These are phyloP conservation scores for Ovibos moschatus DNA, from an alignment of 2,113 vertebrate genomes.

Conservation along the genomic window DNA sequence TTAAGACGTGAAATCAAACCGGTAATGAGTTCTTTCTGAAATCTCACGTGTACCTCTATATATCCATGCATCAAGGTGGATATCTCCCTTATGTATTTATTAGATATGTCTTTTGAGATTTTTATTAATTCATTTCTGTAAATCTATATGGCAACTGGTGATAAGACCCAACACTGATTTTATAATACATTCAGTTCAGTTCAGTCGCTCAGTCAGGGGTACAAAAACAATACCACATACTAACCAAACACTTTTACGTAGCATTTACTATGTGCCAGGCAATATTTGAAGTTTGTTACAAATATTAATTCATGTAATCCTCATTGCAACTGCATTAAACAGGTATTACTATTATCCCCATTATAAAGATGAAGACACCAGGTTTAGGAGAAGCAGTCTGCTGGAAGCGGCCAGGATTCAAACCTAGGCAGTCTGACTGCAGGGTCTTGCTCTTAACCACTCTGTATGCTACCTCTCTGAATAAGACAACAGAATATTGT, in stretches of 20 bases:
- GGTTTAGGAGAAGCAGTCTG: neutral
- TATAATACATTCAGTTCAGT: neutral
- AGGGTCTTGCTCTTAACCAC: neutral
- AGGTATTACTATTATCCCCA: neutral
- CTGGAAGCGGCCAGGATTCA: neutral
- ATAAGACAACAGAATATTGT: neutral
- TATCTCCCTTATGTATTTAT: neutral
- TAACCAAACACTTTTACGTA: neutral
- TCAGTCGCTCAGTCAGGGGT: neutral
- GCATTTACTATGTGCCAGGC: neutral
- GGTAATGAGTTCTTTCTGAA: conserved; percentile 7
- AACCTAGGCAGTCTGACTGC: neutral
- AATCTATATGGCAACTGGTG: neutral
- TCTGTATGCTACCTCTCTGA: neutral
- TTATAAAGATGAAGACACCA: neutral
- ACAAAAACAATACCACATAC: neutral
- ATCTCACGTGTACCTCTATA: neutral
- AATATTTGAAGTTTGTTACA: neutral
- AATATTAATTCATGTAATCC: neutral
- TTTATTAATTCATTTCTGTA: conserved; percentile 10
- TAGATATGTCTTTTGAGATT: neutral
- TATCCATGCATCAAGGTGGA: neutral
- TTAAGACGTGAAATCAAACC: neutral
- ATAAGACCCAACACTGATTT: neutral
- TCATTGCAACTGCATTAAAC: neutral